Evolutionary conservation across 2,113 vertebrate species (phyloP).

Genomic region (Chascanopsetta lugubris): DNA sequence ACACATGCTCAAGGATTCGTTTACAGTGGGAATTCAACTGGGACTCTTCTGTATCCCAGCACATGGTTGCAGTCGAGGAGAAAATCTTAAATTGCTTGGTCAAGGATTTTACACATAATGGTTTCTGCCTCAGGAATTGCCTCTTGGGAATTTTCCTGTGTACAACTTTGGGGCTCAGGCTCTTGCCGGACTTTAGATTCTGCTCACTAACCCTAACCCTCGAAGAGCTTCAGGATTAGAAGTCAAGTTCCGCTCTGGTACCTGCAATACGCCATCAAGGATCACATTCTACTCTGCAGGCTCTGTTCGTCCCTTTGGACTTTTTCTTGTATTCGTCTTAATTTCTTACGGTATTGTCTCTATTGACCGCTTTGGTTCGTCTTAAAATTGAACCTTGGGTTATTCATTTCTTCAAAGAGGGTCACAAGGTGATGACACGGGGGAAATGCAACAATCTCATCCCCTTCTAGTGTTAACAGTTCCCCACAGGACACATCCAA

Average conservation of each 20-base stretch:
- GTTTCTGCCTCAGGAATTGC: not conserved
- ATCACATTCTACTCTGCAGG: not conserved
- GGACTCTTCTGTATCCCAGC: not conserved
- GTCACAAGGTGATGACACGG: not conserved
- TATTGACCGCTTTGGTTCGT: not conserved
- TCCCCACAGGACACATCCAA: not conserved
- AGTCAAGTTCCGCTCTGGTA: constrained; percentile 8
- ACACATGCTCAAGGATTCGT: constrained; percentile 8
- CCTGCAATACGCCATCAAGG: not conserved
- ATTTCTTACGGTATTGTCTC: not conserved
- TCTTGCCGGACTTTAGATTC: not conserved
- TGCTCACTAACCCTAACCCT: not conserved
- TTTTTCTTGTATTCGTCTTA: not conserved
- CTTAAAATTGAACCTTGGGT: not conserved
- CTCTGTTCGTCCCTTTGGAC: not conserved
- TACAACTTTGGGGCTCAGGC: not conserved
- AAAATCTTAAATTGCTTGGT: constrained; percentile 9
- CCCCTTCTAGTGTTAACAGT: not conserved
- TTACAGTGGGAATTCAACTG: constrained; percentile 1
- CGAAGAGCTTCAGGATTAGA: constrained; percentile 1
- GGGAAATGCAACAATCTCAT: not conserved
- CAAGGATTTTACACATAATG: constrained; percentile 17
- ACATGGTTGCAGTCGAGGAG: not conserved
- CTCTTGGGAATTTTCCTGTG: constrained; percentile 1
- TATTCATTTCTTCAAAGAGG: not conserved